Conservation (phyloP, 2,797 vertebrate species). For the Sebastes cheni region DNA sequence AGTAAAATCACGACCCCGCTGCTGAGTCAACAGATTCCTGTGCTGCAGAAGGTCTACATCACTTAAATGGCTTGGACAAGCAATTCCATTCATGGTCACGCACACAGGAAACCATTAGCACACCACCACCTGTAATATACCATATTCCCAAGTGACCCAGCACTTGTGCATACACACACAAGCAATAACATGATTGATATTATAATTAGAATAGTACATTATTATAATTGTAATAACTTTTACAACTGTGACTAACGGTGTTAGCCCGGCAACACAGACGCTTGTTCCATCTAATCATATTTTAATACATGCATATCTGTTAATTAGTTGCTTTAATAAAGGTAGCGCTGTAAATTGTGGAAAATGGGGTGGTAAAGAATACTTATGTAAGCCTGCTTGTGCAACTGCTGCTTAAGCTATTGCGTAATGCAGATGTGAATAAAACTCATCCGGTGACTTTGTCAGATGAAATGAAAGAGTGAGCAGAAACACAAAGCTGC, state of each 20-base stretch:
- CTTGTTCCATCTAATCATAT: not conserved
- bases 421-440: conserved; percentile 1
- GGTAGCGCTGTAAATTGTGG: not conserved
- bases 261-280: not conserved
- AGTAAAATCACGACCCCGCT: not conserved
- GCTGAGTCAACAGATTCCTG: not conserved
- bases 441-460: not conserved
- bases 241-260: not conserved
- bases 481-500: not conserved
- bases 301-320: not conserved
- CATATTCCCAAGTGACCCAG: not conserved
- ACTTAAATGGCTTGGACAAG: conserved; percentile 18
- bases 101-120: not conserved
- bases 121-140: not conserved
- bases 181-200: not conserved
- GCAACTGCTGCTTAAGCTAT: not conserved
- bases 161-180: not conserved
- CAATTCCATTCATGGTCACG: conserved; percentile 14
- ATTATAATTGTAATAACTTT: not conserved
- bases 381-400: not conserved
- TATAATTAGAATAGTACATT: not conserved
- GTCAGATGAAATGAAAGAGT: conserved; percentile 7
- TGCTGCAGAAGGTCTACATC: not conserved
- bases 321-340: not conserved
- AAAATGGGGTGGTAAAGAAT: not conserved